Percentiles rank a stretch among this genome's conserved stretches.
Evolutionary conservation across 2,888 invertebrate species (phyloP).

Genomic region (Cenopis cana): DNA sequence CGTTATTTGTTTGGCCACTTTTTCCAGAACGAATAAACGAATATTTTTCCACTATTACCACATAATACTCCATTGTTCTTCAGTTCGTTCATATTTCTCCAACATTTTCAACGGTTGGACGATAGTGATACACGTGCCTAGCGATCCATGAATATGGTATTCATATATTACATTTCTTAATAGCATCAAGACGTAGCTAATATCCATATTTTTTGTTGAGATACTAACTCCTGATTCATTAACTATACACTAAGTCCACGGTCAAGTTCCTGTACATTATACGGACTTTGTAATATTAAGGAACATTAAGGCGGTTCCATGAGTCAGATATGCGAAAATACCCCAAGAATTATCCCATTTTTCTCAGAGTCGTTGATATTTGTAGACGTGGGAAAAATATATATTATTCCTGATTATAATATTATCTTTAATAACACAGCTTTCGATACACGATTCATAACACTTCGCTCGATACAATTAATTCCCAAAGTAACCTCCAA

Average conservation of each 20-base stretch:
- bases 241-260: neutral
- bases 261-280: neutral
- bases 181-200: constrained; percentile 62
- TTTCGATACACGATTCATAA: too few species aligned
- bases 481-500: too few species aligned
- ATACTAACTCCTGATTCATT: neutral
- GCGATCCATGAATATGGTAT: constrained; percentile 71
- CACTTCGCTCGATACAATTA: too few species aligned
- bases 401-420: too few species aligned
- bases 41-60: constrained; percentile 85
- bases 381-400: too few species aligned
- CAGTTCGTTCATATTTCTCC: constrained; percentile 80
- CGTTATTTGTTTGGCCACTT: constrained; percentile 83
- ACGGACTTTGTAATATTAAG: neutral
- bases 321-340: too few species aligned
- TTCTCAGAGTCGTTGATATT: too few species aligned
- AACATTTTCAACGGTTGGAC: constrained; percentile 76
- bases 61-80: constrained; percentile 84
- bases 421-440: too few species aligned
- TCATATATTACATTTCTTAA: constrained; percentile 62
- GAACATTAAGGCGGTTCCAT: too few species aligned
- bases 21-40: constrained; percentile 80
- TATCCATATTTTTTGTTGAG: constrained; percentile 36
- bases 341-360: too few species aligned
- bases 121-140: constrained; percentile 76